These are phyloP conservation scores for Atta colombica DNA, from an alignment of 1,140 invertebrate species.

Conservation along the genomic window DNA sequence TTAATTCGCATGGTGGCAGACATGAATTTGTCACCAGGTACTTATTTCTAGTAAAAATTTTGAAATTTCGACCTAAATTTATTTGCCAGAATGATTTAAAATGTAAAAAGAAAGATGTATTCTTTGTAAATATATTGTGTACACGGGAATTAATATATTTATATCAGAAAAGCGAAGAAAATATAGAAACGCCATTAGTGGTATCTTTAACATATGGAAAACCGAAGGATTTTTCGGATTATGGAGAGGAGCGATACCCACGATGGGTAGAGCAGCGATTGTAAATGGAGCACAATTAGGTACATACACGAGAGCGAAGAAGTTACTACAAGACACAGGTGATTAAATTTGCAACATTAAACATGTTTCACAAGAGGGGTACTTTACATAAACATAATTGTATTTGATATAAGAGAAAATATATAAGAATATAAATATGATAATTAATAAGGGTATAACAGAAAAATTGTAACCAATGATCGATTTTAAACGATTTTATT, in stretches of 20 bases:
- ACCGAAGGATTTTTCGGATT: slow-evolving; percentile 90
- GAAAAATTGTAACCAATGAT: neutral
- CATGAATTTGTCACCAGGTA: slow-evolving; percentile 88
- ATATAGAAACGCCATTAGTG: slow-evolving; percentile 90
- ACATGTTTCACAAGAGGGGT: neutral
- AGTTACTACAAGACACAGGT: slow-evolving; percentile 87
- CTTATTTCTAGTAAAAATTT: neutral
- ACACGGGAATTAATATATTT: neutral
- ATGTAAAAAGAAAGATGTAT: neutral
- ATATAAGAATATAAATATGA: neutral
- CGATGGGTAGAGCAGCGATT: slow-evolving; percentile 87
- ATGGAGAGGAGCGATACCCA: slow-evolving; percentile 89
- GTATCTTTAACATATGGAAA: slow-evolving; percentile 88
- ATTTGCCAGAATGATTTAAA: neutral
- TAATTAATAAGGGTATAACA: neutral
- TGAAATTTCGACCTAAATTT: neutral
- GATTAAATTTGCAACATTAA: slow-evolving; percentile 1
- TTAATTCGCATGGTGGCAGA: slow-evolving; percentile 91
- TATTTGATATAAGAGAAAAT: neutral
- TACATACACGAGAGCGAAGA: slow-evolving; percentile 91
- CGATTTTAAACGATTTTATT: neutral
- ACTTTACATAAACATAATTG: neutral
- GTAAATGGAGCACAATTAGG: slow-evolving; percentile 92
- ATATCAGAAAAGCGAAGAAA: slow-evolving; percentile 87
- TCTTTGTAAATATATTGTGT: neutral